phyloP scores from a whole-genome alignment of 1,140 invertebrate genomes.

The Mya arenaria region DNA sequence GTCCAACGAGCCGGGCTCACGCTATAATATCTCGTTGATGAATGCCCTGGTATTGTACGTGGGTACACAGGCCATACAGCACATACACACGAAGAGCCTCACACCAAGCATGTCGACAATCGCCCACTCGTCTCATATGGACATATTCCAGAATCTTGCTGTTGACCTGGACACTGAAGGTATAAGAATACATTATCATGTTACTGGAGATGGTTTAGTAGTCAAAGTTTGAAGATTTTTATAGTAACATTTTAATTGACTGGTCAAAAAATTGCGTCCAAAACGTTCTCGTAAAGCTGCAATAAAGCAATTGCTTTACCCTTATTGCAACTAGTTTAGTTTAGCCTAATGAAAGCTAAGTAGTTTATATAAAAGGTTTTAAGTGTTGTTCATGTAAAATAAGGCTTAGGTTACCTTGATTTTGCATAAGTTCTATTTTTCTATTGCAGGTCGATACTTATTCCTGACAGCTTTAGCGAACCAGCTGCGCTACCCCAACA shows the following conservation, averaged over 20 bases:
- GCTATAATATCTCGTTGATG: conserved; percentile 98
- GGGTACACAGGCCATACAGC: conserved; percentile 94
- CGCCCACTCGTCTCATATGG: conserved; percentile 98
- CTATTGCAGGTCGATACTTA: conserved; percentile 89
- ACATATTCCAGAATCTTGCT: conserved; percentile 99
- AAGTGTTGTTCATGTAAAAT: too few species aligned
- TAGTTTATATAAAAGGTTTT: too few species aligned
- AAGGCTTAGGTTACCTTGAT: too few species aligned
- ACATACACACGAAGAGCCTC: conserved; percentile 87
- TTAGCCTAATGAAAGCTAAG: too few species aligned
- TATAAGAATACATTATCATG: conserved; percentile 57
- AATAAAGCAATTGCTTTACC: too few species aligned
- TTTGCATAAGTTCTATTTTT: too few species aligned
- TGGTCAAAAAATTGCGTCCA: too few species aligned
- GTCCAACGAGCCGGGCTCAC: conserved; percentile 90
- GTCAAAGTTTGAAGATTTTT: too few species aligned
- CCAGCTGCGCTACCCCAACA: conserved; percentile 99
- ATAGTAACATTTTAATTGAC: too few species aligned
- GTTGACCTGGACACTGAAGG: conserved; percentile 99
- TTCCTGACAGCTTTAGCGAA: conserved; percentile 99
- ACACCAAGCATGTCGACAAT: conserved; percentile 98
- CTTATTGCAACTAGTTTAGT: too few species aligned
- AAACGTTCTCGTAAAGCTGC: too few species aligned
- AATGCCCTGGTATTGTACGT: conserved; percentile 99
- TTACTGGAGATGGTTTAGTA: too few species aligned